Base-by-base conservation (phyloP, 2,888 invertebrate genomes). In the Cheiracanthium punctorium region DNA sequence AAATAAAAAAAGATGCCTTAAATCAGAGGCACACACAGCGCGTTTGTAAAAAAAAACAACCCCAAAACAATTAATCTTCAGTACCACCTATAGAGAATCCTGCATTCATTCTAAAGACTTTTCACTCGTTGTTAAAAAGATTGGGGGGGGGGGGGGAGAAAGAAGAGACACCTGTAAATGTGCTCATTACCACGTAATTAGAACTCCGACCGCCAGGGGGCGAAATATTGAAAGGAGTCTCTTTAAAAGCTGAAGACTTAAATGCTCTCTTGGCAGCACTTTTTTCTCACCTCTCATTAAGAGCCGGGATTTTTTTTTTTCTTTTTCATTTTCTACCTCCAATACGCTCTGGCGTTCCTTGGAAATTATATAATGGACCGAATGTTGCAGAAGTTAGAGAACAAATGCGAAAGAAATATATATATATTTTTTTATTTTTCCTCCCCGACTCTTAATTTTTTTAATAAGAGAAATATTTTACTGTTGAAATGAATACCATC, bases 91-190 rank as follows among this genome's bases (percentile, higher is more conserved):
- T 58, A 24, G 58, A 58, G 24, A 58, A 20, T 20, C 58, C 20
- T 5, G 58, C 24, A 24, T 58, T 58, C 24, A 58, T 58, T 24
- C 58, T 58, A 12, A 58, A 24, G 24, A 58, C 24, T 58, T 58
- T 20, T 58, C 43, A 48, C n/a, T 17, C 43, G 43, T 48, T 48
- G 43, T 48, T 48, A 48, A 48, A 48, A 48, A 48, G n/a, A 17
- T 2, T n/a, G 65, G 74, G 29, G 29, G 20, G 20, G 14, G 7
- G 58, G 29, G 30, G 70, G 28, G 43, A 72, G 65, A 67, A 77
- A 69, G 73, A 79, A 85, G 73, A 85, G 84, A 85, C 84, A 85
- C 84, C 84, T 85, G 84, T 85, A 85, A 85, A 85, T 85, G 84
- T 73, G 79, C 84, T 85, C 84, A 85, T 85, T 85, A 85, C 79